These are phyloP conservation scores for Timandra comae DNA, from an alignment of 2,888 invertebrate genomes.

Conservation along the genomic window DNA sequence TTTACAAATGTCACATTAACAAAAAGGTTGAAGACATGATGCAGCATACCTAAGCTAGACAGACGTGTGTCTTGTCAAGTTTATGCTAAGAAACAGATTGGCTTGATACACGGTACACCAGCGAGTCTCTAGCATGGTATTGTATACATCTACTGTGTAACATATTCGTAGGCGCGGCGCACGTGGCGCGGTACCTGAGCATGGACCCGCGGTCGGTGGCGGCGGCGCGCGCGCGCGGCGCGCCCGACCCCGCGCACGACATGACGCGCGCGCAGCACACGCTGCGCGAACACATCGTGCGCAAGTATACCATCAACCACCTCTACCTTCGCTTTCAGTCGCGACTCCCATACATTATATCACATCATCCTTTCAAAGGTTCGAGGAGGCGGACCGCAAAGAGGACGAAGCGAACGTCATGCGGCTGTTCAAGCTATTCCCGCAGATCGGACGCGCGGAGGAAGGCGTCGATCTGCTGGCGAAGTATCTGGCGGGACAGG, in stretches of 20 bases:
- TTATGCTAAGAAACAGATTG: too few relatives aligned
- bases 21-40: too few relatives aligned
- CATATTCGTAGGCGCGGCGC: slow-evolving; percentile 85
- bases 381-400: slow-evolving; percentile 92
- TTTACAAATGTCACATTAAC: too few relatives aligned
- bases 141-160: too few relatives aligned
- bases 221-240: slow-evolving; percentile 61
- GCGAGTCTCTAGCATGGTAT: too few relatives aligned
- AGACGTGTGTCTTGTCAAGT: too few relatives aligned
- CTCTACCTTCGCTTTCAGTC: too few relatives aligned
- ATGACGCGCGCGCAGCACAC: slow-evolving; percentile 59
- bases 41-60: too few relatives aligned
- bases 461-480: slow-evolving; percentile 94
- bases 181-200: slow-evolving; percentile 94
- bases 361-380: too few relatives aligned
- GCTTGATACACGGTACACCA: too few relatives aligned
- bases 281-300: slow-evolving; percentile 51
- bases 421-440: slow-evolving; percentile 97
- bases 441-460: slow-evolving; percentile 92
- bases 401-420: slow-evolving; percentile 94
- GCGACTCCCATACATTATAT: too few relatives aligned
- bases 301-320: slow-evolving; percentile 33
- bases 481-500: slow-evolving; percentile 89
- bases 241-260: slow-evolving; percentile 53
- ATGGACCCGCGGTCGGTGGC: slow-evolving; percentile 91